Conservation (phyloP, 2,888 invertebrate species). For the Rotaria macrura region DNA sequence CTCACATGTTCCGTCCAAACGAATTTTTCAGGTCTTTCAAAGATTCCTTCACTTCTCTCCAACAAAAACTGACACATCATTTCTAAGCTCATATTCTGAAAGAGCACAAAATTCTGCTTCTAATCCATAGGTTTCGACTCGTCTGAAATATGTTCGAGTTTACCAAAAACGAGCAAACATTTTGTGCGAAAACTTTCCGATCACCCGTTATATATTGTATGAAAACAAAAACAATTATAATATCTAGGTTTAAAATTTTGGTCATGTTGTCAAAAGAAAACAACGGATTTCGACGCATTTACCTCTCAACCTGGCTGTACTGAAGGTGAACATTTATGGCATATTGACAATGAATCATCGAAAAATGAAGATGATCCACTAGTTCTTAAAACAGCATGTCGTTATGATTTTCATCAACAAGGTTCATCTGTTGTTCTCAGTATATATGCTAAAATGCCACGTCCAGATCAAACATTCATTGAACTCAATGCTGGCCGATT, state of each 20-base stretch:
- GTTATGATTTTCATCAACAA: constrained; percentile 92
- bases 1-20: no score
- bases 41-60: no score
- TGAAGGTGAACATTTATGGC: constrained; percentile 74
- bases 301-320: constrained; percentile 80
- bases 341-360: constrained; percentile 43
- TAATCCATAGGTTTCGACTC: no score
- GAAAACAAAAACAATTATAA: no score
- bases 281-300: constrained; percentile 83
- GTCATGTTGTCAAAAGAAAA: constrained; percentile 85
- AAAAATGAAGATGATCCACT: constrained; percentile 34
- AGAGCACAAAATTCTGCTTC: no score
- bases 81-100: no score
- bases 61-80: no score
- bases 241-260: constrained; percentile 66
- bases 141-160: no score
- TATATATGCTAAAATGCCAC: constrained; percentile 78
- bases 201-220: no score
- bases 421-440: constrained; percentile 70
- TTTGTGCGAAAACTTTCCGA: no score
- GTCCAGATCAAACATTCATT: constrained; percentile 64
- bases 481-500: constrained; percentile 73
- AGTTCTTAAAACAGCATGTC: constrained; percentile 53
- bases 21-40: no score
- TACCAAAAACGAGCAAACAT: no score